Conservation (phyloP, 2,113 vertebrate species). For the Epinephelus cyanopodus region DNA sequence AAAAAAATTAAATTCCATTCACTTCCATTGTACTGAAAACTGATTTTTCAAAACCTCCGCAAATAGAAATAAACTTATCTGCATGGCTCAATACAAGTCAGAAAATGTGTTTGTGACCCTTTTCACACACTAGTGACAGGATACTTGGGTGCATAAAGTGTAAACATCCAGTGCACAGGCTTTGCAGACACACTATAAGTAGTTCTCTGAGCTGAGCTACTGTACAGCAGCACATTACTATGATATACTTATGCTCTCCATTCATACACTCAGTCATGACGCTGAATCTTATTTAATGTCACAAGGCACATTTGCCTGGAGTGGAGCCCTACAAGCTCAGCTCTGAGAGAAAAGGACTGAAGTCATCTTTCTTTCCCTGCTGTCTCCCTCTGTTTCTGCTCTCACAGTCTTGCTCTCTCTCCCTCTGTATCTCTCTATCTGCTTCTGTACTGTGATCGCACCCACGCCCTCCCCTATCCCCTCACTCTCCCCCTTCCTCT, state of each 20-base stretch:
- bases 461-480: not conserved
- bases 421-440: slow-evolving; percentile 57
- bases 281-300: slow-evolving; percentile 72
- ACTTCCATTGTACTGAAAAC: not conserved
- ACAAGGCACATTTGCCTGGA: slow-evolving; percentile 65
- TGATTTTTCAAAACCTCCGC: not conserved
- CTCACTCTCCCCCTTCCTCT: not conserved
- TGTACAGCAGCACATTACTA: slow-evolving; percentile 55
- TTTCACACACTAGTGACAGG: not conserved
- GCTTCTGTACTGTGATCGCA: slow-evolving; percentile 38
- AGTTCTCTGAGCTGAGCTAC: slow-evolving; percentile 43
- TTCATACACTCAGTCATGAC: slow-evolving; percentile 62
- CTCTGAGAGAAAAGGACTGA: slow-evolving; percentile 49
- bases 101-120: not conserved
- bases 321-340: slow-evolving; percentile 56
- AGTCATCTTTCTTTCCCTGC: slow-evolving; percentile 64
- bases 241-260: slow-evolving; percentile 63
- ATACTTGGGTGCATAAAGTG: too few relatives aligned
- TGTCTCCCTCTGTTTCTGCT: slow-evolving; percentile 39
- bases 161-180: slow-evolving; percentile 13
- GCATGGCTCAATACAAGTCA: not conserved
- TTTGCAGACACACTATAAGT: slow-evolving; percentile 14
- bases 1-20: not conserved
- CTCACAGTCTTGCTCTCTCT: slow-evolving; percentile 3
- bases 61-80: not conserved